Evolutionary conservation across 1,140 invertebrate species (phyloP).

Genomic region (Aphis craccivora): DNA sequence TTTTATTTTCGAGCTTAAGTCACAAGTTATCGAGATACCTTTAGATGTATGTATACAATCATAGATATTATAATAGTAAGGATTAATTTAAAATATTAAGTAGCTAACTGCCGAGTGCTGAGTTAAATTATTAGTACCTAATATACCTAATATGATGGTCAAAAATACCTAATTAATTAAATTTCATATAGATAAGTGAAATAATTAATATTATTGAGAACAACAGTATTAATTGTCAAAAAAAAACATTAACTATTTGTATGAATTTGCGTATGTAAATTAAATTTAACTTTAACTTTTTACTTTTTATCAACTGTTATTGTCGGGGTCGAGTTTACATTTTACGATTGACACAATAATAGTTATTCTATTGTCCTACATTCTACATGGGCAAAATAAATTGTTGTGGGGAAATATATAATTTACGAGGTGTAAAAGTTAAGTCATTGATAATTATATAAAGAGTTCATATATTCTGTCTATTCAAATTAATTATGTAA

Average conservation of each 20-base stretch:
- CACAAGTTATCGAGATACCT: slow-evolving; percentile 76
- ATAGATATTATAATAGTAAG: slow-evolving; percentile 27
- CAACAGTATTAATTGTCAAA: not conserved
- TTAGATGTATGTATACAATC: slow-evolving; percentile 69
- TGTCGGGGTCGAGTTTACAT: not conserved
- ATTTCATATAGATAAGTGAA: not conserved
- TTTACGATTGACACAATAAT: not conserved
- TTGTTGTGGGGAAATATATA: not conserved
- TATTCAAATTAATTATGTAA: slow-evolving; percentile 15
- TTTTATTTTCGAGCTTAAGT: slow-evolving; percentile 75
- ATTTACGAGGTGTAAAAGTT: slow-evolving; percentile 1
- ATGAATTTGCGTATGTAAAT: not conserved
- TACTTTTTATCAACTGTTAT: not conserved
- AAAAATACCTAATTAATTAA: not conserved
- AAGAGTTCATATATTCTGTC: not conserved
- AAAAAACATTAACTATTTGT: not conserved
- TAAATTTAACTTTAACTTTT: not conserved
- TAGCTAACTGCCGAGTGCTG: not conserved
- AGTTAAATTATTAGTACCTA: not conserved
- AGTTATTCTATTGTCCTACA: not conserved
- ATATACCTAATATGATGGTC: too few relatives aligned
- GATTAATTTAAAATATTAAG: not conserved
- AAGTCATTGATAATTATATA: slow-evolving; percentile 14
- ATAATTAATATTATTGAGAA: not conserved
- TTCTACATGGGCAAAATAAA: not conserved